Conservation (phyloP, 1,140 invertebrate genomes). For the Lanistes nyassanus region DNA sequence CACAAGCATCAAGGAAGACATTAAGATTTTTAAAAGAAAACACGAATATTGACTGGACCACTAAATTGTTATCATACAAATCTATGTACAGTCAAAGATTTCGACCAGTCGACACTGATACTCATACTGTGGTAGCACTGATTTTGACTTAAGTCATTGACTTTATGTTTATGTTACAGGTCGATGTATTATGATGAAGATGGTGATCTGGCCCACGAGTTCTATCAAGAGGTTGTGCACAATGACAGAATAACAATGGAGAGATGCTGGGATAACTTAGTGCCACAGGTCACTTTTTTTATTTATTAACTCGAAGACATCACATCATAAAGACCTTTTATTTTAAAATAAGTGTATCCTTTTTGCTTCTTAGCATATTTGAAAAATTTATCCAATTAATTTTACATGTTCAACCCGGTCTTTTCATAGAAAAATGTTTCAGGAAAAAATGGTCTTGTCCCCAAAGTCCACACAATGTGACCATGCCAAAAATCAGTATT, state of each 20-base stretch:
- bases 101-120: background rate
- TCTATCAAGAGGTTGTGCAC: conserved; percentile 67
- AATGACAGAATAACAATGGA: conserved; percentile 58
- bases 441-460: too few relatives aligned
- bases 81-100: background rate
- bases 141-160: too few relatives aligned
- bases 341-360: too few relatives aligned
- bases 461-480: too few relatives aligned
- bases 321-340: too few relatives aligned
- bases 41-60: background rate
- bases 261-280: conserved; percentile 59
- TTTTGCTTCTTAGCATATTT: too few relatives aligned
- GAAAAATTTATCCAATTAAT: too few relatives aligned
- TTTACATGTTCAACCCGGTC: too few relatives aligned
- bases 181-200: conserved; percentile 71
- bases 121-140: conserved; percentile 3
- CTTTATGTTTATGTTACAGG: conserved; percentile 59
- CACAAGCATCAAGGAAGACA: background rate
- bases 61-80: background rate
- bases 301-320: too few relatives aligned
- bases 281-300: conserved; percentile 60
- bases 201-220: conserved; percentile 71
- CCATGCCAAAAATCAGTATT: too few relatives aligned
- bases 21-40: background rate
- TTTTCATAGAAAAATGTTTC: too few relatives aligned